Conservation (phyloP, 2,113 vertebrate species). For the Stegastes partitus region DNA sequence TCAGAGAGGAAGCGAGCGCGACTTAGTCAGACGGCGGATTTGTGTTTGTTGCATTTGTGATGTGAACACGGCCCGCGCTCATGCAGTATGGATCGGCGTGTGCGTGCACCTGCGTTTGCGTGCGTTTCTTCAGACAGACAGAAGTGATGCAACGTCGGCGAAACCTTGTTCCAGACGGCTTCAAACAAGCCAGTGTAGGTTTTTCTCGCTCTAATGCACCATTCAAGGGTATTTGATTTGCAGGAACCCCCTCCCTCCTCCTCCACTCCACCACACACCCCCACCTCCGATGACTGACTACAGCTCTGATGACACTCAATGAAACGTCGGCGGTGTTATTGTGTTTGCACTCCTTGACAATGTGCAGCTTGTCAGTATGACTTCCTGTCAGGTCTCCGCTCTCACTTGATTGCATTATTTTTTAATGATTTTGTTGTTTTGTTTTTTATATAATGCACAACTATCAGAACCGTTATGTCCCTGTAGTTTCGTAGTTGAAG, state of each 20-base stretch:
- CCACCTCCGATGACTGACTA: constrained; percentile 41
- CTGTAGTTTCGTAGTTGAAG: background rate
- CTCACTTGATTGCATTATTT: background rate
- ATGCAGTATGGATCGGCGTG: constrained; percentile 1
- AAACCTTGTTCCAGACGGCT: constrained; percentile 67
- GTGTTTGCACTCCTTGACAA: constrained; percentile 28
- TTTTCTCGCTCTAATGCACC: constrained; percentile 53
- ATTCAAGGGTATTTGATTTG: constrained; percentile 52
- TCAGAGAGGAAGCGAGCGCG: constrained; percentile 10
- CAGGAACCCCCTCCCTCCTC: background rate
- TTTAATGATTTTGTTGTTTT: background rate
- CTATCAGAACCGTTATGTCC: background rate
- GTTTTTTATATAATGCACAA: background rate
- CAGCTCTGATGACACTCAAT: constrained; percentile 68
- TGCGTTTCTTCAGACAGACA: constrained; percentile 32
- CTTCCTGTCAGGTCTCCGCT: background rate
- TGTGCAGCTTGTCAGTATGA: background rate
- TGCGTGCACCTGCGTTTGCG: background rate
- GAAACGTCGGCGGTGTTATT: constrained; percentile 55
- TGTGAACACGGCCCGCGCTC: background rate
- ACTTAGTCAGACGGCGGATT: constrained; percentile 11
- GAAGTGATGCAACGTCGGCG: constrained; percentile 74
- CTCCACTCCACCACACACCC: background rate
- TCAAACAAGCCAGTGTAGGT: constrained; percentile 58
- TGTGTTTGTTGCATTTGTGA: constrained; percentile 8